Percentiles rank a stretch among this genome's conserved stretches.
These are phyloP conservation scores for Falco peregrinus DNA, from an alignment of 2,797 vertebrate species.

Conservation along the genomic window DNA sequence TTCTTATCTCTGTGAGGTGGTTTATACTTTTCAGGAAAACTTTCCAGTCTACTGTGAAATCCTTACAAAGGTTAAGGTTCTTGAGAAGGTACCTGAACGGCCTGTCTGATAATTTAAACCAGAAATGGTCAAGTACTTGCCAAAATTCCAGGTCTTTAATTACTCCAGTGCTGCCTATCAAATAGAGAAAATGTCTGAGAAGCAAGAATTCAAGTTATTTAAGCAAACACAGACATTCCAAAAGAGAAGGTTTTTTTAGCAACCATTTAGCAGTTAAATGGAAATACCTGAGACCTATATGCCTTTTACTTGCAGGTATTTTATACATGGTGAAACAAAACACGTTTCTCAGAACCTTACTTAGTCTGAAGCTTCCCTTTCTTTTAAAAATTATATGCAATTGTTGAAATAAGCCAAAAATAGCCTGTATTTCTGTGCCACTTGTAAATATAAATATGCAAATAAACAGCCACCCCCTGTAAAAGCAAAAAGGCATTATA, in stretches of 20 bases:
- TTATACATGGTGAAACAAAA: neutral
- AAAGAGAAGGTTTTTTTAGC: neutral
- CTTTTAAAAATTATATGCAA: neutral
- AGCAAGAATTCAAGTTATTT: neutral
- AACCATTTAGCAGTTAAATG: neutral
- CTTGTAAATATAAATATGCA: neutral
- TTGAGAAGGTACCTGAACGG: constrained; percentile 74
- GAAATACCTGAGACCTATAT: neutral
- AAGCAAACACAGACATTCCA: neutral
- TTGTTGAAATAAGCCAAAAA: neutral
- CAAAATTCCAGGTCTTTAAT: constrained; percentile 68
- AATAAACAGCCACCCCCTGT: neutral
- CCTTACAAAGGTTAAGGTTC: constrained; percentile 58
- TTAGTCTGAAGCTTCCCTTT: neutral
- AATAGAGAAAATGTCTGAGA: constrained; percentile 71
- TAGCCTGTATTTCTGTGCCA: neutral
- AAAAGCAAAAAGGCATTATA: neutral
- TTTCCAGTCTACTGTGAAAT: constrained; percentile 66
- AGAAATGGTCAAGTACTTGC: constrained; percentile 74
- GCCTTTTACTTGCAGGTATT: neutral
- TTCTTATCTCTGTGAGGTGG: constrained; percentile 62
- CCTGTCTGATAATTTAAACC: constrained; percentile 65
- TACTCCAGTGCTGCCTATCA: constrained; percentile 65
- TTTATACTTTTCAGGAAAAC: constrained; percentile 70
- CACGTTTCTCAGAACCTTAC: neutral